phyloP scores from a whole-genome alignment of 2,888 invertebrate species.

The Anthophora plumipes region DNA sequence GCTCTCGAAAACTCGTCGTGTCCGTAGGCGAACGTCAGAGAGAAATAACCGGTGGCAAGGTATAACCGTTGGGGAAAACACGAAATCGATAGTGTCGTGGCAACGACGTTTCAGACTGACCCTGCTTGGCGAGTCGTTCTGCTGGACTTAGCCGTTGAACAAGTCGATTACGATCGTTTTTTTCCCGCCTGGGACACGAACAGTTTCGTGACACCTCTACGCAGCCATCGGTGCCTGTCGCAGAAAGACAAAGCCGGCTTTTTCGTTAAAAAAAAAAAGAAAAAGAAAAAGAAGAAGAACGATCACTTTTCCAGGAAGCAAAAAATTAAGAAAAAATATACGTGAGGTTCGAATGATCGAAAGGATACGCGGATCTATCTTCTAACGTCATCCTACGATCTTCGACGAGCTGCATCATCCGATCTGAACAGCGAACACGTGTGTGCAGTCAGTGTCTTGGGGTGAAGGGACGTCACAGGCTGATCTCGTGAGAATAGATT shows the following conservation, averaged over 20 bases:
- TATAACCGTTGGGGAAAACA: conserved; percentile 46
- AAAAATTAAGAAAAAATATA: not conserved
- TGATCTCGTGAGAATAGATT: conserved; percentile 8
- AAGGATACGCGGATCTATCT: conserved; percentile 32
- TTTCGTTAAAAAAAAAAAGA: too few relatives aligned
- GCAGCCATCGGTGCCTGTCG: too few relatives aligned
- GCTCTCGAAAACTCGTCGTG: not conserved
- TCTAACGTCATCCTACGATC: conserved; percentile 49
- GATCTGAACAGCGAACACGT: conserved; percentile 33
- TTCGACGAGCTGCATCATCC: not conserved
- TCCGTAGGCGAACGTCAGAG: conserved; percentile 7
- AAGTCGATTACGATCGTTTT: conserved; percentile 32
- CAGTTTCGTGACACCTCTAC: too few relatives aligned
- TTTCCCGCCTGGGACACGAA: not conserved
- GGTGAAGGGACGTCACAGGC: conserved; percentile 10
- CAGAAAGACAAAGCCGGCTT: too few relatives aligned
- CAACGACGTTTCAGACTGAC: conserved; percentile 76
- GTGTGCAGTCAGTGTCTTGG: conserved; percentile 58
- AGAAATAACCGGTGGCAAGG: conserved; percentile 40
- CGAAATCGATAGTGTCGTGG: conserved; percentile 81
- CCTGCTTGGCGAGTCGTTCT: conserved; percentile 42
- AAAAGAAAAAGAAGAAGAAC: too few relatives aligned
- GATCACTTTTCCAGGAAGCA: too few relatives aligned
- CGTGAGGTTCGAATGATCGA: conserved; percentile 29
- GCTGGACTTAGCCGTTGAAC: conserved; percentile 15